Percentiles rank a stretch among this genome's conserved stretches.
phyloP scores from a whole-genome alignment of 2,888 invertebrate species.

The Drosophila cyrtoloma region DNA sequence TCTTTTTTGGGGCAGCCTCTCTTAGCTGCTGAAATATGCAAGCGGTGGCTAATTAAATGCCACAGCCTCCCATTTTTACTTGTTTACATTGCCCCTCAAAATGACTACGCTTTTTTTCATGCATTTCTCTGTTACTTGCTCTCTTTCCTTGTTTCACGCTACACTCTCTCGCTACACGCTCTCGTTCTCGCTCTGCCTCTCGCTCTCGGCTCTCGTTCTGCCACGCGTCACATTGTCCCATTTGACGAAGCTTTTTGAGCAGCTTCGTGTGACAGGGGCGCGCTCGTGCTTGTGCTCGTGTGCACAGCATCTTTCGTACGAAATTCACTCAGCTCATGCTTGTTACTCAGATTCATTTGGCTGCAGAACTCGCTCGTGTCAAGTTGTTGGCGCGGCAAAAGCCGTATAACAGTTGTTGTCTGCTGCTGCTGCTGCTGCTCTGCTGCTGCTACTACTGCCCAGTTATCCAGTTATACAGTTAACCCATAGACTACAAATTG shows the following conservation, averaged over 20 bases:
- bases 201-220: conserved; percentile 2
- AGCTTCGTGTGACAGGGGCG: conserved; percentile 5
- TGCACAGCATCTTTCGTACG: conserved; percentile 79
- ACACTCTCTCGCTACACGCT: neutral
- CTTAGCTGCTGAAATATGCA: conserved; percentile 69
- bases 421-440: conserved; percentile 16
- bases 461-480: conserved; percentile 55
- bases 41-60: conserved; percentile 84
- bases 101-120: conserved; percentile 10
- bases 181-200: neutral
- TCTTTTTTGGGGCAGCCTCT: conserved; percentile 13
- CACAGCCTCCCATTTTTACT: conserved; percentile 62
- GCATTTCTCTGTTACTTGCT: conserved; percentile 9
- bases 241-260: conserved; percentile 41
- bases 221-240: conserved; percentile 37
- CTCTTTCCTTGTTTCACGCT: conserved; percentile 8
- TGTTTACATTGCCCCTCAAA: conserved; percentile 75
- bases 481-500: conserved; percentile 62
- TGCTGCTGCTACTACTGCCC: conserved; percentile 20
- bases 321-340: conserved; percentile 42
- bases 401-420: neutral
- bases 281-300: conserved; percentile 19
- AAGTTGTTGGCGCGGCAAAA: conserved; percentile 70
- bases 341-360: conserved; percentile 79
- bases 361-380: conserved; percentile 81